Evolutionary conservation across 1,140 invertebrate genomes (phyloP), one percentile per base, ranked within the genome.

Genomic region (Eriosoma lanigerum): DNA sequence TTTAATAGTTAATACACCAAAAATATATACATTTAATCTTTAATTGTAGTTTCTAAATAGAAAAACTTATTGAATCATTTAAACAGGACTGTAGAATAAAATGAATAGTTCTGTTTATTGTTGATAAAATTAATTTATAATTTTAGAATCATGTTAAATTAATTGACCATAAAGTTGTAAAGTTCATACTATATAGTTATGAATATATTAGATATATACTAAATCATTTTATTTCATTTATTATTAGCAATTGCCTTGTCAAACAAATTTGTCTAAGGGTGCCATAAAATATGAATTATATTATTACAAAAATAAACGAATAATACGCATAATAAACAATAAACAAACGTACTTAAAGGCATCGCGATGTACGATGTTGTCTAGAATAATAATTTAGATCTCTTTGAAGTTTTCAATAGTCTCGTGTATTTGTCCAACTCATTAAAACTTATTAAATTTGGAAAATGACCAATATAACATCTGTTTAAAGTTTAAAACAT

Each of bases 381-480:
- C 66, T 70, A 70, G 66, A 19, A 70, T 48, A 68, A 48, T 46
- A 24, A 19, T 24, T 17, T 13, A 48, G 21, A 9, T 2, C 44
- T 50, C 44, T 70, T 70, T 70, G 66, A 70, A 26, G 66, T 70
- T 70, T 21, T 70, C 64, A 68, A 68, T 68, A 68, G 21, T 68
- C 44, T 44, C 38, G 21, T 24, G 9, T 38, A 9, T 44, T 48
- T 50, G 24, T 50, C 8, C 66, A 44, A 70, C 66, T 70, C 66
- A 50, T 70, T 70, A 70, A 70, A 70, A 70, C 48, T 17, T 50
- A 70, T 50, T 29, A 50, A 50, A 44, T 62, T 81, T 81, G 66
- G 70, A 81, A n/a, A 75, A 26, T 70, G 26, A 81, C 56, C 68
- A 81, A 70, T 12, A 48, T 68, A 68, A 75, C 54, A 70, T 60